phyloP scores from a whole-genome alignment of 1,140 invertebrate genomes.

The Drosophila sp. region DNA sequence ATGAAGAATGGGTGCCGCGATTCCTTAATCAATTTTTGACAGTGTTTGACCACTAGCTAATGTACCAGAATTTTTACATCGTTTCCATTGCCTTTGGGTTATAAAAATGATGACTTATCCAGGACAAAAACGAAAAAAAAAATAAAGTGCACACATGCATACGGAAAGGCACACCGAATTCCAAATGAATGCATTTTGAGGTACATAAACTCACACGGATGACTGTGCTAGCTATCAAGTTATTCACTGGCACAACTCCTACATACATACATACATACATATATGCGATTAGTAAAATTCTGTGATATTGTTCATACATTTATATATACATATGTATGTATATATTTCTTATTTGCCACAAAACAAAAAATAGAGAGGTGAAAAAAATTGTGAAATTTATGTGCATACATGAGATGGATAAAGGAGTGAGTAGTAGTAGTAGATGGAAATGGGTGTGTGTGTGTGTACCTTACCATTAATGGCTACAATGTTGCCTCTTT shows the following conservation, averaged over 20 bases:
- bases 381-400: slow-evolving; percentile 49
- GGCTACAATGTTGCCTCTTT: slow-evolving; percentile 14
- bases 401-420: slow-evolving; percentile 32
- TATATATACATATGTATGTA: background rate
- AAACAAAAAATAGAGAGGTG: slow-evolving; percentile 3
- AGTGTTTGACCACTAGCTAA: background rate
- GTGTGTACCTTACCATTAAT: slow-evolving; percentile 37
- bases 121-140: background rate
- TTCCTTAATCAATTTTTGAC: too few relatives aligned
- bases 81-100: background rate
- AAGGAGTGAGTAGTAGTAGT: background rate
- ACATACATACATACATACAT: background rate
- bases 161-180: slow-evolving; percentile 3
- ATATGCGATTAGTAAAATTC: slow-evolving; percentile 2
- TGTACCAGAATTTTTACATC: background rate
- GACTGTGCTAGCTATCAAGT: slow-evolving; percentile 14
- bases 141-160: background rate
- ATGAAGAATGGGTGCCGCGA: too few relatives aligned
- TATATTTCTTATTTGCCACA: slow-evolving; percentile 30
- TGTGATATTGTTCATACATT: background rate
- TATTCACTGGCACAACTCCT: slow-evolving; percentile 3
- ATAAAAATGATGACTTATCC: slow-evolving; percentile 1
- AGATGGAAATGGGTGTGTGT: background rate
- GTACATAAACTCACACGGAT: slow-evolving; percentile 15
- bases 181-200: slow-evolving; percentile 23